phyloP scores from a whole-genome alignment of 2,113 vertebrate species.

The Seriola aureovittata region DNA sequence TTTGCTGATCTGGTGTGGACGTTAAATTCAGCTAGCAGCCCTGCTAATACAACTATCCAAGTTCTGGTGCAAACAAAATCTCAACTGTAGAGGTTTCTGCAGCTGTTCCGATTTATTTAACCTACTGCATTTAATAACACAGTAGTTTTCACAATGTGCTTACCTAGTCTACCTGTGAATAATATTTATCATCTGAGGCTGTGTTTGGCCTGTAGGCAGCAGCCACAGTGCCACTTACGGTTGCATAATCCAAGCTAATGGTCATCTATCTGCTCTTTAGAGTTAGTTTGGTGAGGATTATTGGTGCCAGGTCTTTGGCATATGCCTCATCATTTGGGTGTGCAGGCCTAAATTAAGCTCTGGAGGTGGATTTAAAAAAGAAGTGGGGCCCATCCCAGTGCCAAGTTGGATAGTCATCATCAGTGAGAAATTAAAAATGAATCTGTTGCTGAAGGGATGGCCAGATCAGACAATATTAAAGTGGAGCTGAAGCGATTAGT shows the following conservation, averaged over 20 bases:
- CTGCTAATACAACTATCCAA: slow-evolving; percentile 55
- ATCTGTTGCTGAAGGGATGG: neutral
- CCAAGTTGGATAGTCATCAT: slow-evolving; percentile 38
- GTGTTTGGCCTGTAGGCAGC: slow-evolving; percentile 70
- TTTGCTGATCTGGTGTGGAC: neutral
- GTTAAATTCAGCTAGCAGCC: slow-evolving; percentile 54
- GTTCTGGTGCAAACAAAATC: slow-evolving; percentile 41
- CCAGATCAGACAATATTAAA: neutral
- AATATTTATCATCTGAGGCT: slow-evolving; percentile 29
- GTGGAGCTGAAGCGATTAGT: neutral
- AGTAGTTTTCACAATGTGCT: slow-evolving; percentile 3
- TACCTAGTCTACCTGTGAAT: slow-evolving; percentile 20
- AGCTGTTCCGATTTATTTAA: neutral
- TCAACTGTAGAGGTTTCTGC: neutral
- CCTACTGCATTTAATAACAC: neutral
- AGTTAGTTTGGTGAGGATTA: slow-evolving; percentile 20
- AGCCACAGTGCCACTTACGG: slow-evolving; percentile 53
- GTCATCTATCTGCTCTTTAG: slow-evolving; percentile 39
- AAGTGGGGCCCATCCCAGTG: slow-evolving; percentile 36
- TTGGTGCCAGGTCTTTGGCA: neutral
- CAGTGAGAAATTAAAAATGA: neutral
- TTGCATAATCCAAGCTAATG: slow-evolving; percentile 67
- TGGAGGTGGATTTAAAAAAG: slow-evolving; percentile 30
- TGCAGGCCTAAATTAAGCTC: slow-evolving; percentile 17
- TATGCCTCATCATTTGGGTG: slow-evolving; percentile 16